Percentiles rank a stretch among this genome's conserved stretches.
Conservation (phyloP, 2,797 vertebrate genomes). For the Clamator glandarius region DNA sequence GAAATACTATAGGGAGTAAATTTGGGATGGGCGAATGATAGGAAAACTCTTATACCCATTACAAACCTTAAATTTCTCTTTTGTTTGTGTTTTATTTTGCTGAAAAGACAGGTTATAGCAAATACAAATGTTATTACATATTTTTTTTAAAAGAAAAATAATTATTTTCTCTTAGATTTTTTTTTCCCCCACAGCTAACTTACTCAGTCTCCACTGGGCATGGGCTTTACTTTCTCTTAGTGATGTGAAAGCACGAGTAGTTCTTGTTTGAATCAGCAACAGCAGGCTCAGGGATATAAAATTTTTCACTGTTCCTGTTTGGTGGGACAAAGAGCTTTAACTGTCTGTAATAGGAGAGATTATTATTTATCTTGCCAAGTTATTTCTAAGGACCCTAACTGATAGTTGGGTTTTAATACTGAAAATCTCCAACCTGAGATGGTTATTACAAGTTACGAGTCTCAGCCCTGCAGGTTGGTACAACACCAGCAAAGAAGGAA, state of each 20-base stretch:
- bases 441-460: neutral
- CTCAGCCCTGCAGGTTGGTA: neutral
- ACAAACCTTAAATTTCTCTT: neutral
- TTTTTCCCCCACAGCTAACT: neutral
- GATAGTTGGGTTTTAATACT: neutral
- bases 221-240: neutral
- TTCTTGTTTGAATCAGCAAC: neutral
- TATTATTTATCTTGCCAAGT: neutral
- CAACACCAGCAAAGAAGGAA: neutral
- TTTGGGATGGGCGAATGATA: neutral
- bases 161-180: neutral
- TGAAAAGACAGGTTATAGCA: neutral
- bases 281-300: neutral
- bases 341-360: fast-evolving
- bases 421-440: neutral
- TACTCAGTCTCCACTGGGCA: neutral
- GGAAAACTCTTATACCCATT: neutral
- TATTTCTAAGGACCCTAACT: neutral
- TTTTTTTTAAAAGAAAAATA: neutral
- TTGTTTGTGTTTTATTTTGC: neutral
- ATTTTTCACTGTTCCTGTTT: neutral
- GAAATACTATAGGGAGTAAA: neutral
- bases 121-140: neutral
- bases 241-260: neutral
- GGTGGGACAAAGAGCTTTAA: neutral